Percentiles rank a stretch among this genome's conserved stretches.
These are phyloP conservation scores for Lingula anatina DNA, from an alignment of 2,888 invertebrate genomes.

Conservation along the genomic window DNA sequence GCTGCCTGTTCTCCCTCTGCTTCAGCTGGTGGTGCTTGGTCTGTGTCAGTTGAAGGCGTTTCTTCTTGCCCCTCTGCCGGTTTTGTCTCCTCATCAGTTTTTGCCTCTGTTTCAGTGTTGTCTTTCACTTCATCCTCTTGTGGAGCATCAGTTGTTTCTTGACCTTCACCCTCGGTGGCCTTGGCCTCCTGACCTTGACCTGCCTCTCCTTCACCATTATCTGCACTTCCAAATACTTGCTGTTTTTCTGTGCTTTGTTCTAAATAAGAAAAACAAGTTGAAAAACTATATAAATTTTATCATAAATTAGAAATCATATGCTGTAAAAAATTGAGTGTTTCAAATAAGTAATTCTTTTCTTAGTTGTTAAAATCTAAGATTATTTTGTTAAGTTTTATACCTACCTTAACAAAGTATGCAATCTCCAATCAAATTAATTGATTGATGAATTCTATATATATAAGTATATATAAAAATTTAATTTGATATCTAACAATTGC, in stretches of 20 bases:
- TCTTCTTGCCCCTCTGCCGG: background rate
- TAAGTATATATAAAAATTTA: too few species aligned
- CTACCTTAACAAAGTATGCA: too few species aligned
- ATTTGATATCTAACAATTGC: too few species aligned
- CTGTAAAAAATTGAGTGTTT: too few species aligned
- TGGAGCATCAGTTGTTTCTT: background rate
- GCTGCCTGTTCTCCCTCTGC: background rate
- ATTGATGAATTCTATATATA: too few species aligned
- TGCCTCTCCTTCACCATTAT: background rate
- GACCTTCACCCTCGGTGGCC: background rate
- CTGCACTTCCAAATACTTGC: background rate
- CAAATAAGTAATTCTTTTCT: too few species aligned
- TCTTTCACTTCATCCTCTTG: constrained; percentile 3
- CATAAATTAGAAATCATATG: too few species aligned
- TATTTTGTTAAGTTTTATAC: too few species aligned
- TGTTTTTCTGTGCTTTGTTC: background rate
- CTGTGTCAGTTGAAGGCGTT: background rate
- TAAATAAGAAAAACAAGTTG: too few species aligned
- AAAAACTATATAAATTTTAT: too few species aligned
- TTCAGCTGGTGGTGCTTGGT: background rate
- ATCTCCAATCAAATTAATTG: too few species aligned
- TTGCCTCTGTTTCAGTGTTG: background rate
- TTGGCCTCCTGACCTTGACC: background rate
- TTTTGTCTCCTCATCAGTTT: background rate
- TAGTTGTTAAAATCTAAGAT: too few species aligned